A percentile compares a stretch with the other conserved stretches of the same genome.
Evolutionary conservation across 2,888 invertebrate species (phyloP).

Genomic region (Agrochola circellaris): DNA sequence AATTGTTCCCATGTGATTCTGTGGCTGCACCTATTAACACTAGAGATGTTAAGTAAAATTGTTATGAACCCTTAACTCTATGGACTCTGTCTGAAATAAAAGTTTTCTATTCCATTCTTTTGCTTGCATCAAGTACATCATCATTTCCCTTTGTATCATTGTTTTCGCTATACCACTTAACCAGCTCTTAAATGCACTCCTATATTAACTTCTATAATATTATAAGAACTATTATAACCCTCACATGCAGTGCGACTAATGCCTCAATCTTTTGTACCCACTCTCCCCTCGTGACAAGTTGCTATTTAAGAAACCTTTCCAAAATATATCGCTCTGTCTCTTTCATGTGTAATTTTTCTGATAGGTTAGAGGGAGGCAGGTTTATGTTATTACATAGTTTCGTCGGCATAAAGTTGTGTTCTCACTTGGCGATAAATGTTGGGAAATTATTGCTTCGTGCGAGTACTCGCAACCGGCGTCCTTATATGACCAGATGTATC

Average conservation of each 20-base stretch:
- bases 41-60: too few relatives aligned
- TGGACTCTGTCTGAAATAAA: too few relatives aligned
- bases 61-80: too few relatives aligned
- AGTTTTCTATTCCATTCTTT: background rate
- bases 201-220: background rate
- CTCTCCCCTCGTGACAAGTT: constrained; percentile 2
- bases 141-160: background rate
- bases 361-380: background rate
- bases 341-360: background rate
- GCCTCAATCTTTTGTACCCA: constrained; percentile 5
- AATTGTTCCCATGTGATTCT: background rate
- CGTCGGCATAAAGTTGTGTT: background rate
- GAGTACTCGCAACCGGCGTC: too few relatives aligned
- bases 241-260: background rate
- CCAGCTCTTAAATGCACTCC: background rate
- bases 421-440: background rate
- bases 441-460: too few relatives aligned
- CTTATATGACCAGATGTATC: too few relatives aligned
- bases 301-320: constrained; percentile 7
- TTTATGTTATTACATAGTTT: background rate
- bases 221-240: background rate
- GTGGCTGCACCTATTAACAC: background rate
- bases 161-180: background rate
- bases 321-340: constrained; percentile 3
- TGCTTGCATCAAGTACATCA: background rate